These are phyloP conservation scores for Pollachius pollachius DNA, from an alignment of 2,113 vertebrate species.

Conservation along the genomic window DNA sequence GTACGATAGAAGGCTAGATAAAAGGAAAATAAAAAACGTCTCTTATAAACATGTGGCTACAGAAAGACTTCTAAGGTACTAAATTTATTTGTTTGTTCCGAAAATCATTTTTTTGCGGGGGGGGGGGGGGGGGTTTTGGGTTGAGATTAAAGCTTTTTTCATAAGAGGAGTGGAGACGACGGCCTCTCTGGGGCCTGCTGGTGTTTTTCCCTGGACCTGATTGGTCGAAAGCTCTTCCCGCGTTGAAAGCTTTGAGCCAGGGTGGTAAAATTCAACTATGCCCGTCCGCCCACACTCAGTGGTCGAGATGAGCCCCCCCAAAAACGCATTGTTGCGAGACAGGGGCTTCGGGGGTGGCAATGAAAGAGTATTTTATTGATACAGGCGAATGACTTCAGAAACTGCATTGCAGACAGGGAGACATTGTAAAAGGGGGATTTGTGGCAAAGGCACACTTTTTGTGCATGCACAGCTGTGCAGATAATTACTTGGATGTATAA, in stretches of 20 bases:
- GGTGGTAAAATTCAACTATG: slow-evolving; percentile 15
- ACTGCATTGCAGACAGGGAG: slow-evolving; percentile 2
- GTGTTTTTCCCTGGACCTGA: slow-evolving; percentile 34
- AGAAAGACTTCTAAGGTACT: slow-evolving; percentile 77
- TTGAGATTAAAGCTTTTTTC: slow-evolving; percentile 71
- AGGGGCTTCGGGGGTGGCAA: slow-evolving; percentile 31
- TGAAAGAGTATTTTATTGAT: slow-evolving; percentile 34
- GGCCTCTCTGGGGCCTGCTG: slow-evolving; percentile 29
- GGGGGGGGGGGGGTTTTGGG: slow-evolving; percentile 59
- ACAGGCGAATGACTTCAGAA: slow-evolving; percentile 34
- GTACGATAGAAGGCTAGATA: slow-evolving; percentile 74
- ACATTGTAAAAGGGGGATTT: slow-evolving; percentile 1
- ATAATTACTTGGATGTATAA: slow-evolving; percentile 40
- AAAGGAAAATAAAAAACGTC: slow-evolving; percentile 66
- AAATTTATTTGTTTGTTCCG: slow-evolving; percentile 69
- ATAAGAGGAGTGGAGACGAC: slow-evolving; percentile 53
- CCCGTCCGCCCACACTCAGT: slow-evolving; percentile 19
- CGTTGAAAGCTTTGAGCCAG: slow-evolving; percentile 44
- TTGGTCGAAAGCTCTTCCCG: slow-evolving; percentile 19
- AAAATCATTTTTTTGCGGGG: slow-evolving; percentile 48
- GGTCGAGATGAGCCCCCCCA: slow-evolving; percentile 29
- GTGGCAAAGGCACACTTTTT: slow-evolving; percentile 30
- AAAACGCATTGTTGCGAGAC: slow-evolving; percentile 62
- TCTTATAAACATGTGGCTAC: slow-evolving; percentile 59
- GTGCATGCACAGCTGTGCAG: slow-evolving; percentile 45